Conservation (phyloP, 2,113 vertebrate species). For the Hydropotes inermis region DNA sequence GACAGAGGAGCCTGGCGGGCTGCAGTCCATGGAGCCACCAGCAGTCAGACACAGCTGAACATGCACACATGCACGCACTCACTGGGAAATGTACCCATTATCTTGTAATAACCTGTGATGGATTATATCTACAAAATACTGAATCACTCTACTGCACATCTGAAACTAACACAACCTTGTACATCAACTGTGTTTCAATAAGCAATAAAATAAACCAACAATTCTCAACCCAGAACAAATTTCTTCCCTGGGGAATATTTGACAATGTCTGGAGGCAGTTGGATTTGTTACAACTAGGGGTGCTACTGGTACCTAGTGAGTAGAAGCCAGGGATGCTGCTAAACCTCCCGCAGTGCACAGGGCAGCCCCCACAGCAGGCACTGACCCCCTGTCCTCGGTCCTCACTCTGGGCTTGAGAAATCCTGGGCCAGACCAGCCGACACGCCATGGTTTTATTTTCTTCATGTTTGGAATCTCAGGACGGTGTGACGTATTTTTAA, state of each 20-base stretch:
- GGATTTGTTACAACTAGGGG: not conserved
- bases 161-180: not conserved
- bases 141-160: not conserved
- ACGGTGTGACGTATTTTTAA: not conserved
- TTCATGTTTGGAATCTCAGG: not conserved
- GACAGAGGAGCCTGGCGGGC: not conserved
- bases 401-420: accelerated
- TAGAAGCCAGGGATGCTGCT: accelerated
- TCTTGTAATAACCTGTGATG: not conserved
- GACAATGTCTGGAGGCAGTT: not conserved
- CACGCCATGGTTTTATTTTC: not conserved
- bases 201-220: not conserved
- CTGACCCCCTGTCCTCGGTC: accelerated
- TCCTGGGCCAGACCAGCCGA: not conserved
- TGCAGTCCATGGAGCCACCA: not conserved
- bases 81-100: not conserved
- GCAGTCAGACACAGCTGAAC: not conserved
- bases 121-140: not conserved
- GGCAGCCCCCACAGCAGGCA: accelerated
- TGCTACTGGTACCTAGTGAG: not conserved
- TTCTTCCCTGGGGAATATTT: not conserved
- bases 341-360: accelerated
- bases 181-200: not conserved
- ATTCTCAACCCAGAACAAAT: not conserved
- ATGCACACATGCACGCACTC: not conserved